Percentiles rank a stretch among this genome's conserved stretches.
Evolutionary conservation across 1,140 invertebrate species (phyloP).

Genomic region (Drosophila bocqueti): DNA sequence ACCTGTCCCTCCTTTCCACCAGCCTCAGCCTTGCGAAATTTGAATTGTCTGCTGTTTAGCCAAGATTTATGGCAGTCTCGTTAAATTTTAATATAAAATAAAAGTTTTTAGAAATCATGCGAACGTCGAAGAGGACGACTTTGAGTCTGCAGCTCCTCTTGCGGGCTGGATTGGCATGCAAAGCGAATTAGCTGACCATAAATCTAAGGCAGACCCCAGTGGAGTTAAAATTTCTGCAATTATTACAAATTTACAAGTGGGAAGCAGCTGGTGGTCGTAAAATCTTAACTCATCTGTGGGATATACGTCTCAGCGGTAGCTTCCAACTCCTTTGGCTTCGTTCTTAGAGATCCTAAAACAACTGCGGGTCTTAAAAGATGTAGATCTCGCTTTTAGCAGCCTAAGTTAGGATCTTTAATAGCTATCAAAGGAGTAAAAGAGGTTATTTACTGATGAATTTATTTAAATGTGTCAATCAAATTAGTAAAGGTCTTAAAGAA

Average conservation of each 20-base stretch:
- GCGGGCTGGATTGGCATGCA: slow-evolving; percentile 70
- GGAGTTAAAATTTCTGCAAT: slow-evolving; percentile 52
- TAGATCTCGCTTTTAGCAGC: neutral
- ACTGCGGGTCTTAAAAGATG: neutral
- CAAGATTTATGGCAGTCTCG: slow-evolving; percentile 83
- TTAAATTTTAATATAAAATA: slow-evolving; percentile 85
- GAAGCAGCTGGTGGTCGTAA: slow-evolving; percentile 41
- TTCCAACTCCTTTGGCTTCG: neutral
- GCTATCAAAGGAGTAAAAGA: neutral
- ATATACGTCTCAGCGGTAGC: slow-evolving; percentile 14
- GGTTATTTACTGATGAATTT: neutral
- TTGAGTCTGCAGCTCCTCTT: slow-evolving; percentile 2
- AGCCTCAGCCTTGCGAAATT: slow-evolving; percentile 59
- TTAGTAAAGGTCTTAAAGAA: neutral
- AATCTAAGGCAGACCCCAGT: slow-evolving; percentile 43
- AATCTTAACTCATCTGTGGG: slow-evolving; percentile 14
- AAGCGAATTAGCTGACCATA: slow-evolving; percentile 75
- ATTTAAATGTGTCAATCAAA: no score
- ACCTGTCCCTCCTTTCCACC: slow-evolving; percentile 23
- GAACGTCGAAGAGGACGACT: slow-evolving; percentile 15
- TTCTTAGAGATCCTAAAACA: neutral
- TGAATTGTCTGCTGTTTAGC: slow-evolving; percentile 83
- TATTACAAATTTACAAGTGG: slow-evolving; percentile 66
- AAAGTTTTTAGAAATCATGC: slow-evolving; percentile 74
- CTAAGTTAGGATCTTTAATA: neutral